Evolutionary conservation across 2,888 invertebrate species (phyloP).

Genomic region (Hydrotaea cyrtoneurina): DNA sequence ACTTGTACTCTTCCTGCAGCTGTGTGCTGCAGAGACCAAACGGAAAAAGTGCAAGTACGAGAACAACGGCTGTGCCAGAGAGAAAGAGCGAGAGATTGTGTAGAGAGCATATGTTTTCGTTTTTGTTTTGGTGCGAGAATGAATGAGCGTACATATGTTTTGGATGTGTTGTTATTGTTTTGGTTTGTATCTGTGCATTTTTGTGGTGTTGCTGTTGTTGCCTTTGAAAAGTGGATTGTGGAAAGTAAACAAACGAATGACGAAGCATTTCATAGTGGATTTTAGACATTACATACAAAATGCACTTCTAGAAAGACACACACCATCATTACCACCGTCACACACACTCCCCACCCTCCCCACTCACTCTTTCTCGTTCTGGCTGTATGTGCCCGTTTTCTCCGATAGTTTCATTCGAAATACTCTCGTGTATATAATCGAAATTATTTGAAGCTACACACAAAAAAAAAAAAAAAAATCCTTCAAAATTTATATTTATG

Average conservation of each 20-base stretch:
- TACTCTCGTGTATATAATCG: background rate
- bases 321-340: background rate
- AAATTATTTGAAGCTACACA: background rate
- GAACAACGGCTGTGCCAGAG: background rate
- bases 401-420: background rate
- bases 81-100: background rate
- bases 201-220: conserved; percentile 3
- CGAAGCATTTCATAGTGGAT: conserved; percentile 55
- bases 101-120: conserved; percentile 35
- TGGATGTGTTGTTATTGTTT: background rate
- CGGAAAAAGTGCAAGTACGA: background rate
- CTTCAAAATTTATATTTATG: conserved; percentile 36
- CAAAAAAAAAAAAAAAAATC: background rate
- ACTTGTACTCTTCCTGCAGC: background rate
- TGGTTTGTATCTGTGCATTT: background rate
- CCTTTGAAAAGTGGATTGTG: conserved; percentile 51
- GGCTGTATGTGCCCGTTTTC: background rate
- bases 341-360: background rate
- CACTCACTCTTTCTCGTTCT: background rate
- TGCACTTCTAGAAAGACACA: conserved; percentile 31
- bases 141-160: background rate
- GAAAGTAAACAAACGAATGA: conserved; percentile 61
- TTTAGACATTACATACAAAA: conserved; percentile 50
- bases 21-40: background rate
- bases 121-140: background rate